These are phyloP conservation scores for Orbicella faveolata DNA, from an alignment of 64 coral and sea anemone species.

Conservation along the genomic window DNA sequence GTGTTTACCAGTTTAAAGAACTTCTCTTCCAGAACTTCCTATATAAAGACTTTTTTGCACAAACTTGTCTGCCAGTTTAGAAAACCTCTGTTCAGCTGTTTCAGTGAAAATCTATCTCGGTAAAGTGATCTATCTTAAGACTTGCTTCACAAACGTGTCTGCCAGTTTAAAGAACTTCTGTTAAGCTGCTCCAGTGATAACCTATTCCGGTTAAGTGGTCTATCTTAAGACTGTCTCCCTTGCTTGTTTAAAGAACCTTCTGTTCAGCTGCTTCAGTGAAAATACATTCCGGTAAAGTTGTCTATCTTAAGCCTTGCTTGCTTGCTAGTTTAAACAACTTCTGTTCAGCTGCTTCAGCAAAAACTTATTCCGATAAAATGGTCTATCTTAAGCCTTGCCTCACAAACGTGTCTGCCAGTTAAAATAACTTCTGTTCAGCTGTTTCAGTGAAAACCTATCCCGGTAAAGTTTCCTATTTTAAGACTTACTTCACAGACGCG, in stretches of 20 bases:
- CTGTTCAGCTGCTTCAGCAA: too few species aligned
- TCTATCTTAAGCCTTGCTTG: not conserved
- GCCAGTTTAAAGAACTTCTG: too few species aligned
- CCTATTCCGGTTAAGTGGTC: not conserved
- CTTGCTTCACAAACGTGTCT: not conserved
- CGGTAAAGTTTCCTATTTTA: constrained; percentile 39
- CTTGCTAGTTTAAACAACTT: not conserved
- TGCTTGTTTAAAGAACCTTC: constrained; percentile 80
- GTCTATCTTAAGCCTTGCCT: too few species aligned
- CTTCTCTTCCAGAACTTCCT: not conserved
- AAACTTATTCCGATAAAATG: too few species aligned
- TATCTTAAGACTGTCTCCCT: constrained; percentile 71
- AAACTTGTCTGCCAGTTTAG: not conserved
- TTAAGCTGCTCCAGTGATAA: too few species aligned
- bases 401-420: not conserved
- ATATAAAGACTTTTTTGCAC: not conserved
- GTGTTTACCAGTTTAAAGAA: not conserved
- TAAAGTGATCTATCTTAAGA: too few species aligned
- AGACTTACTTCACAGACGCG: not conserved
- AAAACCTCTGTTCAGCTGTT: not conserved
- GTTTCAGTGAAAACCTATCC: not conserved
- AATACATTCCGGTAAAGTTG: constrained; percentile 40
- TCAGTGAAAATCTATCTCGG: too few species aligned
- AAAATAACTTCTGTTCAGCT: too few species aligned
- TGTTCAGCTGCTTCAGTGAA: constrained; percentile 87